Percentiles rank a stretch among this genome's conserved stretches.
Evolutionary conservation across 2,888 invertebrate genomes (phyloP).

Genomic region (Andrena minutula): DNA sequence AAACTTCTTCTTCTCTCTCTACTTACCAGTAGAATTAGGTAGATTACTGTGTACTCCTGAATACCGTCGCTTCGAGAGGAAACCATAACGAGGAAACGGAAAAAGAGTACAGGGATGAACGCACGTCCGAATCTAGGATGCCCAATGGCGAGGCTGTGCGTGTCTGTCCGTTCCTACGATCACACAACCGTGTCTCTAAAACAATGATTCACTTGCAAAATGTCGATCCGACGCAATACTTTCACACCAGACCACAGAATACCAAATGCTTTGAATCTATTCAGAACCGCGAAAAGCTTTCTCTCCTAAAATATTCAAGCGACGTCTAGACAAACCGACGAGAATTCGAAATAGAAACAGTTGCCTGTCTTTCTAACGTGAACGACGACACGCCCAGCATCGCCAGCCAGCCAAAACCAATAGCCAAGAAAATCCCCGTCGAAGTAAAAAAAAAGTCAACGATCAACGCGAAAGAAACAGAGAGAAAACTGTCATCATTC

Average conservation of each 20-base stretch:
- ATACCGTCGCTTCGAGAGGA: slow-evolving; percentile 56
- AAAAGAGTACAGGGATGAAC: slow-evolving; percentile 66
- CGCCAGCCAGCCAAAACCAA: slow-evolving; percentile 30
- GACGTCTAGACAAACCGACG: background rate
- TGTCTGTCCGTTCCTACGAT: slow-evolving; percentile 21
- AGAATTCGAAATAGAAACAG: background rate
- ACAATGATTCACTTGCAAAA: background rate
- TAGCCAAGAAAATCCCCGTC: slow-evolving; percentile 25
- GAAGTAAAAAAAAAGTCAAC: slow-evolving; percentile 24
- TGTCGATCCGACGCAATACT: too few species aligned
- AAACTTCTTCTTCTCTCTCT: slow-evolving; percentile 63
- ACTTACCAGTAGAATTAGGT: slow-evolving; percentile 56
- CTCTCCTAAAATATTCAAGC: too few species aligned
- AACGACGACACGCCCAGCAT: slow-evolving; percentile 22
- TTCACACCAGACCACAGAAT: too few species aligned
- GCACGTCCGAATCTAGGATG: slow-evolving; percentile 81
- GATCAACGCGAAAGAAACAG: slow-evolving; percentile 29
- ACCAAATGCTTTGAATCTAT: too few species aligned
- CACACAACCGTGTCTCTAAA: background rate
- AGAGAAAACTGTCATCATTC: slow-evolving; percentile 53
- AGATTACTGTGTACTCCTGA: slow-evolving; percentile 55
- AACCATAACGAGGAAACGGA: slow-evolving; percentile 40
- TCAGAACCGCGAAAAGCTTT: too few species aligned
- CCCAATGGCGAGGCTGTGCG: slow-evolving; percentile 76
- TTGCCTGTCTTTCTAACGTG: background rate